Base-by-base conservation (phyloP, 2,797 vertebrate genomes). In the Anisognathus igniventris region DNA sequence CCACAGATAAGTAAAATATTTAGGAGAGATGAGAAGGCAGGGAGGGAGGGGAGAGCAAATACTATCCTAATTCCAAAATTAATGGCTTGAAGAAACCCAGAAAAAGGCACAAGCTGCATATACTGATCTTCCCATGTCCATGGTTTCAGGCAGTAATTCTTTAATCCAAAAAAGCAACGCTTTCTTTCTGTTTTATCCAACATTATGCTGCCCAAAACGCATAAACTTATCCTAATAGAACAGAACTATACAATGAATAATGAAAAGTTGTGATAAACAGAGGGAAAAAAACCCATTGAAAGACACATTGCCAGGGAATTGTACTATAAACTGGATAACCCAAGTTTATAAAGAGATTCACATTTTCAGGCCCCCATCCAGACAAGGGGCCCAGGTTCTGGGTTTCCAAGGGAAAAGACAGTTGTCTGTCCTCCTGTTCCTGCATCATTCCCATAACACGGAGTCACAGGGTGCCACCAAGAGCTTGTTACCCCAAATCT, bases 321-420 rank as follows among this genome's bases (percentile, higher is more conserved):
- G 61, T 85, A 76, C 93, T 91, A 48, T 84, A 91, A 93, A 95
- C 53, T 87, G 91, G 60, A 90, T 92, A 94, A 91, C 86, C 33
- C 70, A 44, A 75, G 47, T 86, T 93, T 94, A 91, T 95, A 62
- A 90, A 92, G 88, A 85, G 65, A 95, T 90, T 96, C 90, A 72
- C 68, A 35, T 97, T 96, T 92, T 87, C 87, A 84, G 95, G 91
- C 91, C 91, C 31, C 70, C 39, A 77, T 95, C 93, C 95, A 96
- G 89, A 57, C 90, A 88, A 93, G 95, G 54, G 93, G 96, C 95
- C 95, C 89, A 90, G 79, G 60, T 78, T 86, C 48, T 48, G 48
- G 42, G 70, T 67, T 94, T 95, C 64, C 82, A 92, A 42, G 5
- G 37, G n/a, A 16, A 91, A 50, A 92, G 91, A 88, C 62, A 91